Percentiles rank a stretch among this genome's conserved stretches.
Conservation (phyloP, 1,140 invertebrate species). For the Aphidius ervi region DNA sequence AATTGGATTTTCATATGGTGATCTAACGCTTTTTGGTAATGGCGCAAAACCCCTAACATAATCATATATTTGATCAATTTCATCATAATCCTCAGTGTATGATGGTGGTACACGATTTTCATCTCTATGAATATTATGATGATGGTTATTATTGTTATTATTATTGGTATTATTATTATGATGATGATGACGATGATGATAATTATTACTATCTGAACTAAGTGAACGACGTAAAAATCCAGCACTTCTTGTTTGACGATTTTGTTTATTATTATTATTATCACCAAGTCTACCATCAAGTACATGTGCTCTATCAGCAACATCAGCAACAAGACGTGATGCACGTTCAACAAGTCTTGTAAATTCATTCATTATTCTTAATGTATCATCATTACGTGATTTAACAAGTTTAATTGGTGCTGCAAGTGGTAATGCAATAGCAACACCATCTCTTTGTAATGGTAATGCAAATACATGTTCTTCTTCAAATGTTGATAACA, state of each 20-base stretch:
- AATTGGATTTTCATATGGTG: slow-evolving; percentile 56
- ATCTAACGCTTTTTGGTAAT: slow-evolving; percentile 74
- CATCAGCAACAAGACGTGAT: slow-evolving; percentile 71
- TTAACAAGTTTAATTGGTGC: slow-evolving; percentile 80
- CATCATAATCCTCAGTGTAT: slow-evolving; percentile 82
- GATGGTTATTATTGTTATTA: slow-evolving; percentile 31
- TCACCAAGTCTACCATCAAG: slow-evolving; percentile 73
- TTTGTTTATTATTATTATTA: slow-evolving; percentile 54
- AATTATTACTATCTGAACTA: slow-evolving; percentile 27
- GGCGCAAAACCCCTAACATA: slow-evolving; percentile 90
- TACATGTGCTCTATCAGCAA: slow-evolving; percentile 74
- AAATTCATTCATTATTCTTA: slow-evolving; percentile 77
- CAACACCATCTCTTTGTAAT: slow-evolving; percentile 72
- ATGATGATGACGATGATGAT: slow-evolving; percentile 35
- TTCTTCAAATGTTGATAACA: slow-evolving; percentile 80
- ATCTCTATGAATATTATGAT: slow-evolving; percentile 37
- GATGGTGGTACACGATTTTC: slow-evolving; percentile 53
- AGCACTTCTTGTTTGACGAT: slow-evolving; percentile 43
- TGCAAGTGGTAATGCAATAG: slow-evolving; percentile 77
- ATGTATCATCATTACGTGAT: slow-evolving; percentile 77
- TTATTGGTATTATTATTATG: slow-evolving; percentile 34
- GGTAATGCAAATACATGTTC: slow-evolving; percentile 79
- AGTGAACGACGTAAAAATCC: slow-evolving; percentile 59
- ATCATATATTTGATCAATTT: slow-evolving; percentile 95
- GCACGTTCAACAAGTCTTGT: slow-evolving; percentile 75